Base-by-base conservation (phyloP, 2,888 invertebrate species). In the Cheilosia pagana region DNA sequence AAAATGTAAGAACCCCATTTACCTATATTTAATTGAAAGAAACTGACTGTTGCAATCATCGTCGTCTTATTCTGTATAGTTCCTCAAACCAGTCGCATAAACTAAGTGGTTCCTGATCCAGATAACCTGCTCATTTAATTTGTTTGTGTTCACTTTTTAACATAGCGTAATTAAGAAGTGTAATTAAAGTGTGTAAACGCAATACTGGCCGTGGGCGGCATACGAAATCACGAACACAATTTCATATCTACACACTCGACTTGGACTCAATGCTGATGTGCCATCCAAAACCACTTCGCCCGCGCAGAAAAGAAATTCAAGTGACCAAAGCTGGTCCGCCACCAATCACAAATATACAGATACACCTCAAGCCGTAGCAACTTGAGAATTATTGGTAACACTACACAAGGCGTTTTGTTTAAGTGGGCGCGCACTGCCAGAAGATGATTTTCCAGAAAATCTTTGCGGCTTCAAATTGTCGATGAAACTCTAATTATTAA, bases 121-220 rank as follows among this genome's bases (percentile, higher is more conserved):
- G 25, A 43, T 43, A 19, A 28, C 28, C 43, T 60, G 28, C 28
- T 23, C 10, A 25, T 57, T 57, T 10, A 8, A 28, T 45, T 19
- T 50, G 10, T 21, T 43, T 31, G 4, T 31, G 12, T 35, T 21
- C 10, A 3, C 25, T 50, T 39, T 63, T 55, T 12, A 45, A 19
- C 55, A n/a, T n/a, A 35, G 63, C 48, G 57, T 55, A 57, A 74
- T 74, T 74, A 74, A 74, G 45, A 65, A 65, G 74, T 65, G 19
- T 65, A 65, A 48, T 55, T 74, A n/a, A 12, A 39, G 39, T 5
- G 14, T 45, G 45, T 57, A 21, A 39, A 12, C n/a, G 16, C 21
- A 52, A 52, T 41, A 23, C 25, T 28, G 31, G n/a, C 74, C 63
- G 74, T 74, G 39, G 74, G 74, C 63, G 19, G 62, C n/a, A 31